Evolutionary conservation across 2,888 invertebrate genomes (phyloP), one percentile per base, ranked within the genome.

Genomic region (Andrena trimmerana): DNA sequence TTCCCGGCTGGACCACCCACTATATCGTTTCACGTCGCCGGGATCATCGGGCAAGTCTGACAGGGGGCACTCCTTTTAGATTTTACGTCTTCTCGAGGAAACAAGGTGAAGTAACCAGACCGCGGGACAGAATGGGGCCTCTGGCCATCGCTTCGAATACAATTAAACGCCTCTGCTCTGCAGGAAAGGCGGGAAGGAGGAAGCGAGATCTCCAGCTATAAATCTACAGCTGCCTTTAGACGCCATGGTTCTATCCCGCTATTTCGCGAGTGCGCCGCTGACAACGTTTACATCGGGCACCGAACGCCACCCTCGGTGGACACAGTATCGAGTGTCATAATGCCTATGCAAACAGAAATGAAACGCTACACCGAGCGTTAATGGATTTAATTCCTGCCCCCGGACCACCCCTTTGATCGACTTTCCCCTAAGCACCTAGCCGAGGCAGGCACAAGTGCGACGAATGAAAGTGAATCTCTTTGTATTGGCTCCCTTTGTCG

Each of bases 341-440:
- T 93, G 92, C 91, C 88, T 89, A 85, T 87, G 88, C 90, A 93
- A 93, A 93, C 93, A 91, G 84, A 90, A 91, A 93, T 92, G 93
- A 93, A 93, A 93, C 79, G 88, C 90, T 88, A 93, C 86, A 91
- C 92, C 90, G 83, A 84, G 87, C 90, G 89, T 91, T 93, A 93
- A 93, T 93, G 93, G 93, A 93, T 92, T 92, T 90, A 90, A 89
- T 91, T 91, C 88, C 88, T 85, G 78, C 48, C 74, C 72, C 24
- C 74, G 33, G 48, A 50, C 36, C 10, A 20, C 54, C 54, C 54
- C 52, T 63, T 36, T 48, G 29, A 59, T 54, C 33, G 63, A 33
- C 71, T 73, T 63, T 59, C 27, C 29, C 68, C 27, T 7, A 20
- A 24, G 27, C 27, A 59, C 16, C 8, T 24, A 31, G 48, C 36